Conservation (phyloP, 2,888 invertebrate species). For the Phragmatobia fuliginosa region DNA sequence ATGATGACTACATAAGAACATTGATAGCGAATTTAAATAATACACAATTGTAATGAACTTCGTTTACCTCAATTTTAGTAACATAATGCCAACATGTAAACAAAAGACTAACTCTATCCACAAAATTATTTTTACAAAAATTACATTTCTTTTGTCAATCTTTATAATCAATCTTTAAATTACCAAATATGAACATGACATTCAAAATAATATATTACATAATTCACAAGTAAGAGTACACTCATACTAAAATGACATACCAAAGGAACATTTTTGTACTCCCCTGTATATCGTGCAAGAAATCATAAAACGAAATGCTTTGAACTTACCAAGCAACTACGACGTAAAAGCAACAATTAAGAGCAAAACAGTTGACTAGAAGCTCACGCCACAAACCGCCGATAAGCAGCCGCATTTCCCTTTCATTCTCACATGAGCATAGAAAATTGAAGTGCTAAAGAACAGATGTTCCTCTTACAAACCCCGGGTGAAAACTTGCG, state of each 20-base stretch:
- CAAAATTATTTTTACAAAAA: background rate
- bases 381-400: constrained; percentile 24
- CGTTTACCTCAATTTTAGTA: background rate
- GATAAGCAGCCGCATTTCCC: constrained; percentile 32
- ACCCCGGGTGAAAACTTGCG: constrained; percentile 35
- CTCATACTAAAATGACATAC: background rate
- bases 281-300: background rate
- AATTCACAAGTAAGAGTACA: too few species aligned
- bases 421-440: constrained; percentile 43
- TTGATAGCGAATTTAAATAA: background rate
- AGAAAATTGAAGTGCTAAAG: constrained; percentile 31
- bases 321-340: background rate
- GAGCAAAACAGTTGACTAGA: constrained; percentile 16
- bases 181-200: too few species aligned
- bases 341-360: constrained; percentile 12
- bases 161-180: too few species aligned
- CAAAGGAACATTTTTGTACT: background rate
- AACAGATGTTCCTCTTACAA: constrained; percentile 23
- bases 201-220: too few species aligned
- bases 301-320: background rate
- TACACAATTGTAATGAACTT: background rate
- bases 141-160: background rate
- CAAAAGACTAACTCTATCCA: too few species aligned
- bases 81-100: background rate
- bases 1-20: background rate